Evolutionary conservation across 2,113 vertebrate genomes (phyloP).

Genomic region (Cottus gobio): DNA sequence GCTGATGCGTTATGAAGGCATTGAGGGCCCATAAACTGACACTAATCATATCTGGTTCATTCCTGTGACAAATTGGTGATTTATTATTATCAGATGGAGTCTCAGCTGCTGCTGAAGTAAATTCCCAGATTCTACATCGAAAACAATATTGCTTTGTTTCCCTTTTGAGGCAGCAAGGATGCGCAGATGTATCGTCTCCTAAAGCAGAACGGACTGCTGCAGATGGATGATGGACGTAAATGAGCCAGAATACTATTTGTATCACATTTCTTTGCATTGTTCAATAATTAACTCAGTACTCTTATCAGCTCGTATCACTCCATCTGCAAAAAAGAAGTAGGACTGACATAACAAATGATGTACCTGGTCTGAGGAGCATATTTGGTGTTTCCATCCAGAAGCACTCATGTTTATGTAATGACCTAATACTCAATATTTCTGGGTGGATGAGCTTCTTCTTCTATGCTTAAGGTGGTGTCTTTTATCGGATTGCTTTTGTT

Average conservation of each 20-base stretch:
- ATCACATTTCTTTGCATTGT: not conserved
- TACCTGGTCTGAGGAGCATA: not conserved
- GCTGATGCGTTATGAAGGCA: slow-evolving; percentile 19
- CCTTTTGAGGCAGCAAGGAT: not conserved
- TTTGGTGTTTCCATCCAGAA: not conserved
- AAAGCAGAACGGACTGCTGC: slow-evolving; percentile 21
- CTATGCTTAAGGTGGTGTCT: slow-evolving; percentile 7
- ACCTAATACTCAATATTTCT: slow-evolving; percentile 11
- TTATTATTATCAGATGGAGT: slow-evolving; percentile 28
- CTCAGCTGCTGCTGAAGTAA: slow-evolving; percentile 17
- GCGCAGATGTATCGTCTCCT: slow-evolving; percentile 6
- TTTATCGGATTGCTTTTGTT: slow-evolving; percentile 17
- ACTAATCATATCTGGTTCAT: slow-evolving; percentile 31
- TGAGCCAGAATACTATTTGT: not conserved
- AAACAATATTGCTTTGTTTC: slow-evolving; percentile 10
- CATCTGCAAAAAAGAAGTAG: not conserved
- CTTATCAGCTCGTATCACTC: not conserved
- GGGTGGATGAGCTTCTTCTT: not conserved
- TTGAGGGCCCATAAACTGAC: slow-evolving; percentile 23
- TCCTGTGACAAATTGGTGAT: slow-evolving; percentile 43
- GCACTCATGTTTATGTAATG: slow-evolving; percentile 18
- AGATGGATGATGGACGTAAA: slow-evolving; percentile 31
- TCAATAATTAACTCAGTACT: slow-evolving; percentile 5
- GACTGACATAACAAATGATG: not conserved
- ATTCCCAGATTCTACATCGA: slow-evolving; percentile 20